Evolutionary conservation across 2,797 vertebrate species (phyloP).

Genomic region (Onychomys arenicola): DNA sequence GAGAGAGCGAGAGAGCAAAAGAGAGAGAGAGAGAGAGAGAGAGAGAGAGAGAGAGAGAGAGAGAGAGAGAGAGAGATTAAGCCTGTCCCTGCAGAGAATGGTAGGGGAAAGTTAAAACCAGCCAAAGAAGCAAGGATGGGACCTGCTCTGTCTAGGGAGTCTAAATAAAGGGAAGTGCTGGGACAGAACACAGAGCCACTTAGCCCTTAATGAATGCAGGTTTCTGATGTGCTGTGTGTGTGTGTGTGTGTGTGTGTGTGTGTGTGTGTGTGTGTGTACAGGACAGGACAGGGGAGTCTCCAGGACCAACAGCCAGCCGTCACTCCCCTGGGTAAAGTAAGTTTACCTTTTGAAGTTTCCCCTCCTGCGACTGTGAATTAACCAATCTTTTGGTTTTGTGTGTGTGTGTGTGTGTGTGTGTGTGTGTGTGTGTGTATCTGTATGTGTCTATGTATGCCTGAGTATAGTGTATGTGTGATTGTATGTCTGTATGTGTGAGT

Average conservation of each 20-base stretch:
- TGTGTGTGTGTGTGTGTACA: too few relatives aligned
- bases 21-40: background rate
- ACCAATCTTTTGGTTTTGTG: background rate
- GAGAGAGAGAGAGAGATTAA: too few relatives aligned
- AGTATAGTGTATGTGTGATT: too few relatives aligned
- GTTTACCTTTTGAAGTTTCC: background rate
- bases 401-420: background rate
- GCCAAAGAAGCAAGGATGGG: background rate
- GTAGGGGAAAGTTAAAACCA: background rate
- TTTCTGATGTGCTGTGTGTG: background rate
- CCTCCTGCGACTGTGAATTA: background rate
- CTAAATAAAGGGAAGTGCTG: background rate
- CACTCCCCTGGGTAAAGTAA: background rate
- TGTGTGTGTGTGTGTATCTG: background rate
- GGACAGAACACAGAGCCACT: background rate
- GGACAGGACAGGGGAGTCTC: too few relatives aligned
- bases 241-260: too few relatives aligned
- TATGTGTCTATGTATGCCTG: background rate
- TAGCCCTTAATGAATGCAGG: too few relatives aligned
- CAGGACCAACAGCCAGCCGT: background rate
- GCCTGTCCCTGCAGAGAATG: background rate
- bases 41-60: background rate
- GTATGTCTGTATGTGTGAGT: background rate
- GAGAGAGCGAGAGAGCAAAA: background rate
- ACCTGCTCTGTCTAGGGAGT: background rate